phyloP scores from a whole-genome alignment of 2,113 vertebrate genomes.

The Lepus timidus region DNA sequence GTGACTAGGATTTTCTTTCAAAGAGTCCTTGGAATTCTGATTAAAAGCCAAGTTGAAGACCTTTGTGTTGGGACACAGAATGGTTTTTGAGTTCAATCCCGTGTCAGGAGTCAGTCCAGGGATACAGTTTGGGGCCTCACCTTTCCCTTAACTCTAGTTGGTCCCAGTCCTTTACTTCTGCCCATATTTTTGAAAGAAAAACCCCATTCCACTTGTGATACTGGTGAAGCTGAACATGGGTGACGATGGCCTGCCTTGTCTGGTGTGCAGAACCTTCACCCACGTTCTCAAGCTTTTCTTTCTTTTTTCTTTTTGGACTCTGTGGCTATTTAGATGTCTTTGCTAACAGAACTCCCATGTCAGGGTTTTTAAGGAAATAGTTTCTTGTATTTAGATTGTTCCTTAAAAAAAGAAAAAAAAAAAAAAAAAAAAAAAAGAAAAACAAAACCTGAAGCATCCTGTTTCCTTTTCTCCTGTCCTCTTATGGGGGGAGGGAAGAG shows the following conservation, averaged over 20 bases:
- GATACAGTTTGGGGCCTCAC: neutral
- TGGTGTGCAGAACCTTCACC: slow-evolving; percentile 36
- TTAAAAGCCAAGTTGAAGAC: neutral
- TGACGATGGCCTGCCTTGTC: neutral
- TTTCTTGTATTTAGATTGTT: slow-evolving; percentile 57
- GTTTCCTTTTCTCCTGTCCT: neutral
- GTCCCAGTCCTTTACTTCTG: slow-evolving; percentile 28
- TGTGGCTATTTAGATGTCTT: slow-evolving; percentile 54
- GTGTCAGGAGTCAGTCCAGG: neutral
- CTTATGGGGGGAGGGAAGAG: neutral
- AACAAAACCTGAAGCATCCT: neutral
- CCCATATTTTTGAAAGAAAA: slow-evolving; percentile 38
- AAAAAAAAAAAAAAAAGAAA: neutral
- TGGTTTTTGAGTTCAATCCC: neutral
- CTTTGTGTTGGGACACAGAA: neutral
- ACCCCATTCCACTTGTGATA: slow-evolving; percentile 42
- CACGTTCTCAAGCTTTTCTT: slow-evolving; percentile 55
- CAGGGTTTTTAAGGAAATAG: slow-evolving; percentile 42
- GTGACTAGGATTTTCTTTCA: neutral
- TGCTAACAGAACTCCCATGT: slow-evolving; percentile 35
- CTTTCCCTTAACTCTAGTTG: neutral
- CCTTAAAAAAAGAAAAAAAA: neutral
- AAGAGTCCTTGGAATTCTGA: neutral
- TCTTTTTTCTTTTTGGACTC: neutral
- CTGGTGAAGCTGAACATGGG: slow-evolving; percentile 36